Evolutionary conservation across 1,140 invertebrate species (phyloP), one percentile per base, ranked within the genome.

Genomic region (Zaprionus vittiger): DNA sequence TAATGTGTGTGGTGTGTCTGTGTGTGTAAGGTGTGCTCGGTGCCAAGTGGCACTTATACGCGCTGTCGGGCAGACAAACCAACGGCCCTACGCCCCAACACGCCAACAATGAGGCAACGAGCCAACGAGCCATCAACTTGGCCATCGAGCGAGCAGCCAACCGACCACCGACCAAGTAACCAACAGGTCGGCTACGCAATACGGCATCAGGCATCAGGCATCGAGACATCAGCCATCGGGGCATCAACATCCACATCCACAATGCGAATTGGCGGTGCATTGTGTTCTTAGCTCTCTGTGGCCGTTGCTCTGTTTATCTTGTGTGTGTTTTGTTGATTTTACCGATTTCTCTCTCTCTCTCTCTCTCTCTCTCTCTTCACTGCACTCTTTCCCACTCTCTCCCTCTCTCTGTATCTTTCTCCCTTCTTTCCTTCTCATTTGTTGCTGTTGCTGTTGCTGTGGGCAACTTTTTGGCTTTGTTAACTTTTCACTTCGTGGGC

Each of bases 261-360:
- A 66, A 73, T 67, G 37, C 26, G 55, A 69, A 63, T 61, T 65
- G 61, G 31, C 61, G 28, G 34, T n/a, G 44, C 60, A 61, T 65
- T 65, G 60, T 74, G 54, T 54, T 67, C 28, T 73, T 59, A 49
- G 57, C 60, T 68, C 24, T 41, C 38, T 57, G 44, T 65, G 67
- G 66, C 41, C 34, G 9, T 14, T 24, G 41, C n/a, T 56, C 55
- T 72, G 84, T 89, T 83, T 89, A 81, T 83, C 83, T 86, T 83
- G 83, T 70, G 84, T 89, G 84, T 87, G 77, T 87, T 87, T 87
- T 87, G 84, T 87, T 87, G 84, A 89, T 89, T 89, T 81, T 89
- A 89, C 73, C 84, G 84, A 89, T 89, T 87, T 87, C 77, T 67
- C 54, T 14, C 15, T 9, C 22, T 17, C 41, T 31, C 49, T 14